These are phyloP conservation scores for Drosophila asahinai DNA, from an alignment of 1,140 invertebrate genomes.

Conservation along the genomic window DNA sequence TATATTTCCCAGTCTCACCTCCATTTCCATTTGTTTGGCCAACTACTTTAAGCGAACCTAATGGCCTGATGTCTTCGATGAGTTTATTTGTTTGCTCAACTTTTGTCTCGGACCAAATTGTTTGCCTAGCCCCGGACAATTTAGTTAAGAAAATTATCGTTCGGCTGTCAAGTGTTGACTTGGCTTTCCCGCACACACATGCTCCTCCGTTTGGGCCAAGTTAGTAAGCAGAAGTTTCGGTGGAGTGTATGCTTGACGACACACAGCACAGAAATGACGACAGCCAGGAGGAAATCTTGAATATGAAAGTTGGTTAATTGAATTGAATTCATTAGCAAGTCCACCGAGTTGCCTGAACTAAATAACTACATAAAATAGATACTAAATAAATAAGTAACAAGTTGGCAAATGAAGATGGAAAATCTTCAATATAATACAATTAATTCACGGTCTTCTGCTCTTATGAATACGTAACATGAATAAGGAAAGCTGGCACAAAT, in stretches of 20 bases:
- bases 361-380: constrained; percentile 33
- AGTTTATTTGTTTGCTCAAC: constrained; percentile 70
- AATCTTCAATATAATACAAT: constrained; percentile 12
- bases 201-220: constrained; percentile 1
- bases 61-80: constrained; percentile 70
- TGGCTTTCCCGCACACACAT: constrained; percentile 22
- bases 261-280: constrained; percentile 18
- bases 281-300: constrained; percentile 18
- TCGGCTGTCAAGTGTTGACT: constrained; percentile 60
- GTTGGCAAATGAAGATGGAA: not conserved
- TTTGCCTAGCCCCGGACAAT: constrained; percentile 68
- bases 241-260: constrained; percentile 32
- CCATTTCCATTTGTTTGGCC: constrained; percentile 33
- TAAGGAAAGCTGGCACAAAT: not conserved
- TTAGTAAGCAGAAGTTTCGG: constrained; percentile 33
- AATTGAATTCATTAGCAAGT: constrained; percentile 39
- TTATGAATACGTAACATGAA: constrained; percentile 5
- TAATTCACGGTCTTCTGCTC: not conserved
- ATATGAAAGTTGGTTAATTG: constrained; percentile 54
- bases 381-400: constrained; percentile 31
- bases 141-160: constrained; percentile 80
- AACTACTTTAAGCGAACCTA: constrained; percentile 61
- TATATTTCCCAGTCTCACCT: constrained; percentile 26
- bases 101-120: constrained; percentile 52
- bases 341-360: constrained; percentile 13